These are phyloP conservation scores for Cataglyphis rosenhaueri DNA, from an alignment of 2,888 invertebrate species.

Conservation along the genomic window DNA sequence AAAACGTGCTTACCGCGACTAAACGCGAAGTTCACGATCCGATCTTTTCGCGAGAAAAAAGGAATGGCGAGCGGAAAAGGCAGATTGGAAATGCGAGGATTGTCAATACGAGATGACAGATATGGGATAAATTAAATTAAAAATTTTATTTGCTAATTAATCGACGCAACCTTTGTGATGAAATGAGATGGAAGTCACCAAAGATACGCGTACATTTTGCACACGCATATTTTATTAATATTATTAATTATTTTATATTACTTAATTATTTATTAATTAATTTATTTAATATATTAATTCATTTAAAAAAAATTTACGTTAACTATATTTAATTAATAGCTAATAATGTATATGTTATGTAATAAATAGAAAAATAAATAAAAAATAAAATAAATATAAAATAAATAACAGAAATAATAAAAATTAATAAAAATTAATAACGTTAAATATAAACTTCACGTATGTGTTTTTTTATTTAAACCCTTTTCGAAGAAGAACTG, in stretches of 20 bases:
- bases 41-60: conserved; percentile 28
- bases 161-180: neutral
- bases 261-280: neutral
- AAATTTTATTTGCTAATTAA: neutral
- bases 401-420: too few species aligned
- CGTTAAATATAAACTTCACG: too few species aligned
- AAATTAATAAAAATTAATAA: too few species aligned
- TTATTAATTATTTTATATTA: neutral
- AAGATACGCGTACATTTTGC: neutral
- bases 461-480: neutral
- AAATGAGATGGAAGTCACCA: neutral
- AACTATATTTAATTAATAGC: too few species aligned
- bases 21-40: conserved; percentile 39
- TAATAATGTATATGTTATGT: too few species aligned
- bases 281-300: neutral
- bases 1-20: conserved; percentile 21
- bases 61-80: too few species aligned
- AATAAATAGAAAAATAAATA: too few species aligned
- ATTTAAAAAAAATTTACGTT: neutral
- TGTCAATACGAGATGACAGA: neutral
- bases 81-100: neutral
- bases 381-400: too few species aligned
- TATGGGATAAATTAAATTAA: neutral
- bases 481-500: neutral
- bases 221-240: neutral